Evolutionary conservation across 2,113 vertebrate genomes (phyloP).

Genomic region (Heliornis fulica): DNA sequence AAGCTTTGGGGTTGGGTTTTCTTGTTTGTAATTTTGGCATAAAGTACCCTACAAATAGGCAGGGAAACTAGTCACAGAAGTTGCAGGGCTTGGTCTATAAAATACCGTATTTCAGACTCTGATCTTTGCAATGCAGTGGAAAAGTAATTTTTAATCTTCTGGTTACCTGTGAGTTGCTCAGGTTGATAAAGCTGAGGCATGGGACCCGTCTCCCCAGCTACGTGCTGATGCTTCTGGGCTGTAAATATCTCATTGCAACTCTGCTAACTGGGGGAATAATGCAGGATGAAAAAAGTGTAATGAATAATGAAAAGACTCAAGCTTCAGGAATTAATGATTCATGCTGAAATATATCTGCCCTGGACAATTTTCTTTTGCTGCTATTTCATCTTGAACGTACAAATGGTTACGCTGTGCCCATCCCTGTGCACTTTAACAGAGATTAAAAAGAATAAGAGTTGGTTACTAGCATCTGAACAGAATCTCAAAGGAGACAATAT

Average conservation of each 20-base stretch:
- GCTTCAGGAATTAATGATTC: constrained; percentile 53
- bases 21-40: neutral
- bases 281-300: neutral
- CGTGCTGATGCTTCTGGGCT: neutral
- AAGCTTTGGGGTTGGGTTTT: neutral
- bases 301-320: constrained; percentile 32
- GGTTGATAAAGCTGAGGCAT: neutral
- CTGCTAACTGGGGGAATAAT: neutral
- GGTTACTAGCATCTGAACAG: neutral
- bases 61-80: neutral
- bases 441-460: constrained; percentile 10
- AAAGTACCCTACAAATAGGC: neutral
- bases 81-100: neutral
- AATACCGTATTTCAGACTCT: neutral
- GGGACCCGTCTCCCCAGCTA: neutral
- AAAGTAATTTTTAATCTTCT: neutral
- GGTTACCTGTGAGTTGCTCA: neutral
- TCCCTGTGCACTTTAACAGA: neutral
- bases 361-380: constrained; percentile 48
- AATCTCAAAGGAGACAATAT: neutral
- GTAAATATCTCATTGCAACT: neutral
- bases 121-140: neutral
- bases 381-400: neutral
- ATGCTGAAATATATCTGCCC: constrained; percentile 41
- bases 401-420: neutral